phyloP scores from a whole-genome alignment of 2,888 invertebrate species.

The Herminia tarsipennalis region DNA sequence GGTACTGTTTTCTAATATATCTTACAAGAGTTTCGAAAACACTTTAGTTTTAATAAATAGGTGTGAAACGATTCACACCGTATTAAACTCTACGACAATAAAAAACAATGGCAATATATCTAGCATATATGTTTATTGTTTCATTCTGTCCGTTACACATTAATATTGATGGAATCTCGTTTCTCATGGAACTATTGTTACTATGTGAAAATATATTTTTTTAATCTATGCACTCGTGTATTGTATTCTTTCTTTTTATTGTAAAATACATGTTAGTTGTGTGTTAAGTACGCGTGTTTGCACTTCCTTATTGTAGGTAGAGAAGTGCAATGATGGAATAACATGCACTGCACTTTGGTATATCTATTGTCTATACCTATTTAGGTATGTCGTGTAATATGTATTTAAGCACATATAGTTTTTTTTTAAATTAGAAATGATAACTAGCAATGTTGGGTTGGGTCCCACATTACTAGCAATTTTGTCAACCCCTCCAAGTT shows the following conservation, averaged over 20 bases:
- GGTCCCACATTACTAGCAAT: too few relatives aligned
- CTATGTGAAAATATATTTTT: conserved; percentile 32
- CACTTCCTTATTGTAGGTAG: conserved; percentile 11
- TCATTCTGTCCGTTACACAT: conserved; percentile 38
- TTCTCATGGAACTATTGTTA: conserved; percentile 49
- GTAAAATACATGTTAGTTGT: background rate
- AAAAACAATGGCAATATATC: conserved; percentile 24
- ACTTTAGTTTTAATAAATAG: background rate
- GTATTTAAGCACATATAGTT: too few relatives aligned
- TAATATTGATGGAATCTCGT: conserved; percentile 47
- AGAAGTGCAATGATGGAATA: too few relatives aligned
- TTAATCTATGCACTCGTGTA: conserved; percentile 2
- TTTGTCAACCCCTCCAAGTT: too few relatives aligned
- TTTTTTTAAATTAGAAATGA: too few relatives aligned
- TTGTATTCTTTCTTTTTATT: conserved; percentile 13
- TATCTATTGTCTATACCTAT: background rate
- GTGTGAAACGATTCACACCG: conserved; percentile 23
- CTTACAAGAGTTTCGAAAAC: too few relatives aligned
- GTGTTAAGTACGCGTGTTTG: background rate
- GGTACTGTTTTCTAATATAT: too few relatives aligned
- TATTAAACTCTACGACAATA: conserved; percentile 7
- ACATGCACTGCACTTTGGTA: background rate
- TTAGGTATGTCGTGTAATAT: too few relatives aligned
- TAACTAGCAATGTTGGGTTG: too few relatives aligned
- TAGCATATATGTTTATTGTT: conserved; percentile 28